A percentile compares a stretch with the other conserved stretches of the same genome.
These are phyloP conservation scores for Orchestia grillus DNA, from an alignment of 1,140 invertebrate species.

Conservation along the genomic window DNA sequence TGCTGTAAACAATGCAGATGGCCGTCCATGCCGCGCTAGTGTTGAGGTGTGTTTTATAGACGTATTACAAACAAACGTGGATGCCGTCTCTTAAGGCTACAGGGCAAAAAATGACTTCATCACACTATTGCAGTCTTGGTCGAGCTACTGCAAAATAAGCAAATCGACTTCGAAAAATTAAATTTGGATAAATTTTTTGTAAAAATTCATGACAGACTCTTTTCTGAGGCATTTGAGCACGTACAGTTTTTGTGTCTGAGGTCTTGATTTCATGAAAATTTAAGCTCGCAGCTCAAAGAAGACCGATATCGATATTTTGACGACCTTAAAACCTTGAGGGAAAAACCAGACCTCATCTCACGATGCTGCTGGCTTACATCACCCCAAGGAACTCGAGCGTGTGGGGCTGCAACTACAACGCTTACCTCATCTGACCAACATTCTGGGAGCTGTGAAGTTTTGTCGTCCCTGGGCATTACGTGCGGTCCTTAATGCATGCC, in stretches of 20 bases:
- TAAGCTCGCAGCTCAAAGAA: background rate
- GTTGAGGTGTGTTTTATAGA: too few relatives aligned
- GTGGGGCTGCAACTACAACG: background rate
- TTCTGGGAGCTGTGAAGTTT: background rate
- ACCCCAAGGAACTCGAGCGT: background rate
- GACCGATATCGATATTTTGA: background rate
- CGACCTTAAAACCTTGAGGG: background rate
- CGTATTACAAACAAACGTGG: background rate
- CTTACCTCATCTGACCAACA: background rate
- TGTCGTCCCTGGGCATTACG: background rate
- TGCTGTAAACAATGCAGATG: too few relatives aligned
- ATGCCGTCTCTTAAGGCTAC: background rate
- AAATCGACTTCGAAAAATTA: background rate
- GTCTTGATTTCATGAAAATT: background rate
- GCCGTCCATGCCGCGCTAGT: background rate
- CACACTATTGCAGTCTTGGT: background rate
- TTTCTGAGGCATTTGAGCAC: background rate
- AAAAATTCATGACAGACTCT: background rate
- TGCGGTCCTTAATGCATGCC: background rate
- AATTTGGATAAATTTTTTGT: background rate
- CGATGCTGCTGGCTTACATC: background rate
- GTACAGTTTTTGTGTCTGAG: background rate
- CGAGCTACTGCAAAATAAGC: background rate
- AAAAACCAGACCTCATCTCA: background rate
- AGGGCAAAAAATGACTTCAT: too few relatives aligned